Conservation (phyloP, 35 echinoderm and acorn worm species). For the Chiridota heheva region DNA sequence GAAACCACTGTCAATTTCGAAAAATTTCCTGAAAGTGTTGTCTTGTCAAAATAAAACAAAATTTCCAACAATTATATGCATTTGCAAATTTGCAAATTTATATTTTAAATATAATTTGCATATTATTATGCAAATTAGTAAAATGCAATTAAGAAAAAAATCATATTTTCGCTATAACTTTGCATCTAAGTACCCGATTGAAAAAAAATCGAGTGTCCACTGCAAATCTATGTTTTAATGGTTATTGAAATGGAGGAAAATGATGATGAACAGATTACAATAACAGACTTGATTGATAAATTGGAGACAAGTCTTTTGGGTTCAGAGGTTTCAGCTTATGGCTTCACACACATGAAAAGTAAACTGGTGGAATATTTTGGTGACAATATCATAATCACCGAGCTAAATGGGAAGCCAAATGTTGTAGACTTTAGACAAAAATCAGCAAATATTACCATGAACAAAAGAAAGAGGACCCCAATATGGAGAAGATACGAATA, state of each 20-base stretch:
- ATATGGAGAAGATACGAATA: slow-evolving; percentile 35
- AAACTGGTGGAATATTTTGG: slow-evolving; percentile 27
- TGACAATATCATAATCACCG: slow-evolving; percentile 53
- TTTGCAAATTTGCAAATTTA: too few species aligned
- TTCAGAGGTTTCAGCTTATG: slow-evolving; percentile 1
- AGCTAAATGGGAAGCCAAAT: slow-evolving; percentile 53
- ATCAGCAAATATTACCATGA: slow-evolving; percentile 19
- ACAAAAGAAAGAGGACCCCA: neutral
- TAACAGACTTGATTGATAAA: slow-evolving; percentile 49
- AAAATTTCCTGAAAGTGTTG: too few species aligned
- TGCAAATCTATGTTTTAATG: too few species aligned
- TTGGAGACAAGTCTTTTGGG: slow-evolving; percentile 15
- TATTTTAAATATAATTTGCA: too few species aligned
- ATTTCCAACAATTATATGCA: too few species aligned
- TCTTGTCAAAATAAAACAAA: too few species aligned
- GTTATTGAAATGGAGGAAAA: slow-evolving; percentile 18
- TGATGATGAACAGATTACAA: slow-evolving; percentile 51
- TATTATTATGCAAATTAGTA: too few species aligned
- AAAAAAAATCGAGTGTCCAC: too few species aligned
- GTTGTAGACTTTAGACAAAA: slow-evolving; percentile 40
- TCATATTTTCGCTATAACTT: too few species aligned
- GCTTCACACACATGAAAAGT: slow-evolving; percentile 38
- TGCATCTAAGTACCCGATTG: too few species aligned
- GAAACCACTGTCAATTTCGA: too few species aligned
- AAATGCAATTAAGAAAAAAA: too few species aligned